phyloP scores from a whole-genome alignment of 2,797 vertebrate genomes.

The Microchirus variegatus region DNA sequence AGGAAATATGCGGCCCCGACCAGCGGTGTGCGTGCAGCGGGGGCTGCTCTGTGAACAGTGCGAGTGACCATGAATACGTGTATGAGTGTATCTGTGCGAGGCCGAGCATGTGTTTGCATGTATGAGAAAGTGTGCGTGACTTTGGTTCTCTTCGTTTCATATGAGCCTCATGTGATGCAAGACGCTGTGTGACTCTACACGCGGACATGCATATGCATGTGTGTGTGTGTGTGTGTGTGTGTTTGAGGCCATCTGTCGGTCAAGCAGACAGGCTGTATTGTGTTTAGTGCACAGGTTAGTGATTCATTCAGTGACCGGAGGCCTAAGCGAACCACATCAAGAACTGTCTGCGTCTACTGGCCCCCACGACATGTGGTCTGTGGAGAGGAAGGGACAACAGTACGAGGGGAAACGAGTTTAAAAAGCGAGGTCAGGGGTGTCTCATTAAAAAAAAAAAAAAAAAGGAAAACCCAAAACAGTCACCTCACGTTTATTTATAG shows the following conservation, averaged over 20 bases:
- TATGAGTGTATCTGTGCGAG: conserved; percentile 35
- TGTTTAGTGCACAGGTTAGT: conserved; percentile 38
- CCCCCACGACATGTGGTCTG: conserved; percentile 1
- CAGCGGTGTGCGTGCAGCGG: conserved; percentile 35
- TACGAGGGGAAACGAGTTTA: conserved; percentile 10
- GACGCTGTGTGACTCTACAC: conserved; percentile 16
- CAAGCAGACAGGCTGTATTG: conserved; percentile 71
- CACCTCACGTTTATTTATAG: conserved; percentile 30
- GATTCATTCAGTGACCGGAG: conserved; percentile 30
- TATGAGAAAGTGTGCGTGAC: conserved; percentile 60
- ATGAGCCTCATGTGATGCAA: conserved; percentile 60
- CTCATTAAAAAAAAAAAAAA: too few species aligned
- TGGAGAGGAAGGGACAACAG: conserved; percentile 8
- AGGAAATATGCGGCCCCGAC: conserved; percentile 41
- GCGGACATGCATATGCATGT: conserved; percentile 1
- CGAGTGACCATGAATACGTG: conserved; percentile 56
- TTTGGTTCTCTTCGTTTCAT: conserved; percentile 50
- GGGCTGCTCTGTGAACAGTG: conserved; percentile 27
- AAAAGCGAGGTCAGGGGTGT: conserved; percentile 11
- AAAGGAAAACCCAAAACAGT: conserved; percentile 5
- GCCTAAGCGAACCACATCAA: conserved; percentile 29
- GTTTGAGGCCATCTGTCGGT: conserved; percentile 60
- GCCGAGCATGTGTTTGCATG: conserved; percentile 64
- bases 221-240: conserved; percentile 1
- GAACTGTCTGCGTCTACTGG: conserved; percentile 8